Evolutionary conservation across 2,888 invertebrate species (phyloP).

Genomic region (Aphodius sticticus): DNA sequence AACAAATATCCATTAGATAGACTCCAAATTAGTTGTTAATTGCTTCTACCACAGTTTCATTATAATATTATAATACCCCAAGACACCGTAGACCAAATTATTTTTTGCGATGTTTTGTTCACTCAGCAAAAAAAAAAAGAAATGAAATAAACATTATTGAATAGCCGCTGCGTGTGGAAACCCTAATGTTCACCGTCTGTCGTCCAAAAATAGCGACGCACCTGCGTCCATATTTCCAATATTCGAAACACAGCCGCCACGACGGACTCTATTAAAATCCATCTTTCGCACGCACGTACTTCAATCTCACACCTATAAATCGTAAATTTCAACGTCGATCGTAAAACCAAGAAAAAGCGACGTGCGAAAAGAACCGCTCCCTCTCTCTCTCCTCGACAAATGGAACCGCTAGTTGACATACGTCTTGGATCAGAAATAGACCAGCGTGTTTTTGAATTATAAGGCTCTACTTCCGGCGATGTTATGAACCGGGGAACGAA

Average conservation of each 20-base stretch:
- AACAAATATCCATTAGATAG: too few species aligned
- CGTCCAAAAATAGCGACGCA: slow-evolving; percentile 26
- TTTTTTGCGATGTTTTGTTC: too few species aligned
- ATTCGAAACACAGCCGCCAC: slow-evolving; percentile 33
- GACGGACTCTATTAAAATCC: not conserved
- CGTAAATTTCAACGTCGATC: not conserved
- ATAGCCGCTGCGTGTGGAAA: too few species aligned
- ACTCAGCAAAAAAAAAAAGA: too few species aligned
- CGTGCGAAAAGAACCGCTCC: not conserved
- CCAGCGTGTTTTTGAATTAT: not conserved
- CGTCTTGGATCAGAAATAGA: not conserved
- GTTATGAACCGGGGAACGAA: not conserved
- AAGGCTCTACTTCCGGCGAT: not conserved
- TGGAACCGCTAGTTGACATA: not conserved
- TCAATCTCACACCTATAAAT: not conserved
- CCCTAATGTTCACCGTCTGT: not conserved
- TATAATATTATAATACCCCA: too few species aligned
- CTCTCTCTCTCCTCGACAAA: not conserved
- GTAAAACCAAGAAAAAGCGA: not conserved
- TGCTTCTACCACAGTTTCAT: too few species aligned
- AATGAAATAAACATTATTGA: too few species aligned
- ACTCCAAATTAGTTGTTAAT: too few species aligned
- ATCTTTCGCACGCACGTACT: not conserved
- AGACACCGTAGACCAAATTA: too few species aligned
- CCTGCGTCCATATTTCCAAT: slow-evolving; percentile 44